Evolutionary conservation across 1,140 invertebrate species (phyloP), one percentile per base, ranked within the genome.

Genomic region (Drosophila cardini): DNA sequence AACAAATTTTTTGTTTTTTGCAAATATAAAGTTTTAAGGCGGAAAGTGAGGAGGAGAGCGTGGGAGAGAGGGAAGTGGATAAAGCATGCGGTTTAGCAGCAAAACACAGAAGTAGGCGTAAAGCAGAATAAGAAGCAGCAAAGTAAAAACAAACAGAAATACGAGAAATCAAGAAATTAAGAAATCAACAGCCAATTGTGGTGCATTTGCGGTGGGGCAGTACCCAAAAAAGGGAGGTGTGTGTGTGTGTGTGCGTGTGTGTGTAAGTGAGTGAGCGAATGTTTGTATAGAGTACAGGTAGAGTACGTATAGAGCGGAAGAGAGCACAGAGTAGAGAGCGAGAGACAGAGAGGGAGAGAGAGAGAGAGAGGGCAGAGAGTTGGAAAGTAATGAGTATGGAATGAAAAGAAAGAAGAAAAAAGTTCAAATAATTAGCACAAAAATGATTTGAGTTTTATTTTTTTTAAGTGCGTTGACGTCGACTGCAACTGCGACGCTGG

Each of bases 101-200:
- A 18, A 36, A 50, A 56, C 30, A 67, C 40, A 60, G 62, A 8
- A 45, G 43, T 16, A 13, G 50, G n/a, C 26, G 30, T 3, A 26
- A 52, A 52, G 15, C n/a, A 15, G 16, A 26, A 34, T 8, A 0
- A 2, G 8, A 45, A 32, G 10, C 3, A 52, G 13, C 16, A 13
- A 76, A 52, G 55, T 26, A 73, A 68, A 52, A 53, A 64, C 48
- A 80, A 58, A 71, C 45, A 63, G 30, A 77, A n/a, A n/a, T n/a
- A n/a, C n/a, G n/a, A 81, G 46, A 26, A 45, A 55, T 69, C n/a
- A 70, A 69, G 55, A 74, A 64, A 87, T 86, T 62, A 87, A 86
- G 64, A 87, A 87, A 86, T 86, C 84, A 87, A 83, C 72, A 83
- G 83, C 83, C 83, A 86, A 86, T 86, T 75, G 65, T 72, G 58